A percentile compares a stretch with the other conserved stretches of the same genome.
Conservation (phyloP, 2,888 invertebrate species). For the Globia sparganii region DNA sequence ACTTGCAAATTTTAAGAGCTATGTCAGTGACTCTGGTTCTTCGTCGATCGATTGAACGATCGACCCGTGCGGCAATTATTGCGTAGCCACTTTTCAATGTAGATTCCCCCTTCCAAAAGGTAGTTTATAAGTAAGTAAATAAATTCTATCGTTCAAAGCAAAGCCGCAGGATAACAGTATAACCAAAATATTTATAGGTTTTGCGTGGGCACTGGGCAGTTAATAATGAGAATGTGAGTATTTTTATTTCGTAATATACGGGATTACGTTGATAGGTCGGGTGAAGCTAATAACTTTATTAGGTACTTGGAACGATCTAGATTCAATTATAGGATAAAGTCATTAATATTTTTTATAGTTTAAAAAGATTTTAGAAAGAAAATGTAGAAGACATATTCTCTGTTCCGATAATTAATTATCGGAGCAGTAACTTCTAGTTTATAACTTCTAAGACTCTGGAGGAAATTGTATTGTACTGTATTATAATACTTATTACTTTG, state of each 20-base stretch:
- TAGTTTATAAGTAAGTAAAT: too few relatives aligned
- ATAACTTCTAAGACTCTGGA: too few relatives aligned
- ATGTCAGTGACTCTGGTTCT: too few relatives aligned
- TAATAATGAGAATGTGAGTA: conserved; percentile 29
- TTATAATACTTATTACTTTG: too few relatives aligned
- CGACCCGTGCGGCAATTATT: too few relatives aligned
- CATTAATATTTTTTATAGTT: conserved; percentile 1
- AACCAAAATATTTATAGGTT: conserved; percentile 4
- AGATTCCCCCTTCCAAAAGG: too few relatives aligned
- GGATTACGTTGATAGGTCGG: conserved; percentile 19
- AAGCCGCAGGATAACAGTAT: not conserved
- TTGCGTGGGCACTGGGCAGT: conserved; percentile 8
- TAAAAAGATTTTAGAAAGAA: not conserved
- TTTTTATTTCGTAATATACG: conserved; percentile 24
- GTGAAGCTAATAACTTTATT: conserved; percentile 6
- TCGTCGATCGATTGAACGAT: too few relatives aligned
- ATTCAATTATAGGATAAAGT: conserved; percentile 2
- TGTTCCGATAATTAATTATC: not conserved
- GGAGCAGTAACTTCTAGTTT: too few relatives aligned
- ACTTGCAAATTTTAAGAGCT: too few relatives aligned
- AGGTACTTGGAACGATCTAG: not conserved
- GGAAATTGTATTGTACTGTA: too few relatives aligned
- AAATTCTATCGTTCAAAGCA: not conserved
- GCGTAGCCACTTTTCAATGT: too few relatives aligned
- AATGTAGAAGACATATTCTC: not conserved